These are phyloP conservation scores for Equus quagga DNA, from an alignment of 2,113 vertebrate genomes.

Conservation along the genomic window DNA sequence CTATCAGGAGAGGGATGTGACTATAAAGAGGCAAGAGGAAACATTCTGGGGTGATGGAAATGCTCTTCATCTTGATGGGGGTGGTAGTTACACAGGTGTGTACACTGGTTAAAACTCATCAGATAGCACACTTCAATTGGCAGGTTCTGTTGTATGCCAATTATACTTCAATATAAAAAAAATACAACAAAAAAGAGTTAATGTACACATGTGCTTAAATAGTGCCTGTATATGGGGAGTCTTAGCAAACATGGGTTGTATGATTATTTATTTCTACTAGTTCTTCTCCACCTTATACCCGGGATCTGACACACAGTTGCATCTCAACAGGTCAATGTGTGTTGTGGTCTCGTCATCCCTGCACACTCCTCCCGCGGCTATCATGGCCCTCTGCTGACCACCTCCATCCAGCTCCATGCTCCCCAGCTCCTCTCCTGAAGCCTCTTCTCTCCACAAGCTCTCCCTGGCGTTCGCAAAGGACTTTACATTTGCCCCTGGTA, in stretches of 20 bases:
- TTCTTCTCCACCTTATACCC: accelerated
- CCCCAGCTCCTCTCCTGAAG: not conserved
- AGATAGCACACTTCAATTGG: accelerated
- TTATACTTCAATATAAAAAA: not conserved
- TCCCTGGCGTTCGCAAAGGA: not conserved
- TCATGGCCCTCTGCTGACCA: accelerated
- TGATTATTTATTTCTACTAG: not conserved
- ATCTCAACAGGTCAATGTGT: accelerated
- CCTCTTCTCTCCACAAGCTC: not conserved
- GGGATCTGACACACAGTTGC: accelerated
- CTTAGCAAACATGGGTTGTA: too few species aligned
- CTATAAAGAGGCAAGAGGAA: not conserved
- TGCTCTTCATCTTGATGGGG: not conserved
- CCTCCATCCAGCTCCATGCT: accelerated
- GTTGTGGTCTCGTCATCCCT: accelerated
- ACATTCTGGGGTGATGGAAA: not conserved
- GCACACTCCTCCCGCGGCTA: too few species aligned
- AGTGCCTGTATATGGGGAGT: not conserved
- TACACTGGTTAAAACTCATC: not conserved
- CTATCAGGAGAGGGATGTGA: accelerated
- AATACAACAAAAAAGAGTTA: not conserved
- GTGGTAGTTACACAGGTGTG: too few species aligned
- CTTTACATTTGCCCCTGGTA: not conserved
- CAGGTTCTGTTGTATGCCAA: not conserved
- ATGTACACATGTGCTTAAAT: accelerated